Conservation (phyloP, 92 coral and sea anemone species). For the Parazoanthus darwini region DNA sequence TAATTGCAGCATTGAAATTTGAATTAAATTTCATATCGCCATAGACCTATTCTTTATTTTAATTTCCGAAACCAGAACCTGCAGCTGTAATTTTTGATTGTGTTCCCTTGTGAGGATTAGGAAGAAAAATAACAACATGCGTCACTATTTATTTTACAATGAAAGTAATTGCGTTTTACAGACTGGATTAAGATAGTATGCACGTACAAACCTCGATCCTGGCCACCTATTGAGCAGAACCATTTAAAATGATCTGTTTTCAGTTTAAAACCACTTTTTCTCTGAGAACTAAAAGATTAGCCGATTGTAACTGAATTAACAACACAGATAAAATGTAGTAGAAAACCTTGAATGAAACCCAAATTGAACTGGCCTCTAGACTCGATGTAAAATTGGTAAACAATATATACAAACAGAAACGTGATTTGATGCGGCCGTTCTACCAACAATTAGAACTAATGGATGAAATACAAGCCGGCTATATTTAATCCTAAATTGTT, state of each 20-base stretch:
- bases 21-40: not conserved
- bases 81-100: not conserved
- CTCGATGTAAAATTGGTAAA: not conserved
- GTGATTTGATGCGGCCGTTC: not conserved
- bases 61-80: not conserved
- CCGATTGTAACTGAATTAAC: not conserved
- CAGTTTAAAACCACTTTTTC: not conserved
- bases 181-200: not conserved
- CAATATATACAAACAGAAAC: not conserved
- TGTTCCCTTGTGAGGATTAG: not conserved
- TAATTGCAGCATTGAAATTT: too few species aligned
- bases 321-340: not conserved
- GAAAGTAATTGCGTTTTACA: not conserved
- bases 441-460: not conserved
- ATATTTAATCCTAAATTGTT: too few species aligned
- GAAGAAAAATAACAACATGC: not conserved
- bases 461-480: not conserved
- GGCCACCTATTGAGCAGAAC: not conserved
- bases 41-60: not conserved
- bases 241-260: too few species aligned
- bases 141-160: not conserved
- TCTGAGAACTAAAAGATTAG: not conserved
- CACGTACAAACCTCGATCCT: not conserved
- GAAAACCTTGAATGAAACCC: not conserved
- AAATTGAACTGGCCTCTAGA: not conserved